Evolutionary conservation across 2,113 vertebrate genomes (phyloP), one percentile per base, ranked within the genome.

Genomic region (Romanogobio albipinnatus): DNA sequence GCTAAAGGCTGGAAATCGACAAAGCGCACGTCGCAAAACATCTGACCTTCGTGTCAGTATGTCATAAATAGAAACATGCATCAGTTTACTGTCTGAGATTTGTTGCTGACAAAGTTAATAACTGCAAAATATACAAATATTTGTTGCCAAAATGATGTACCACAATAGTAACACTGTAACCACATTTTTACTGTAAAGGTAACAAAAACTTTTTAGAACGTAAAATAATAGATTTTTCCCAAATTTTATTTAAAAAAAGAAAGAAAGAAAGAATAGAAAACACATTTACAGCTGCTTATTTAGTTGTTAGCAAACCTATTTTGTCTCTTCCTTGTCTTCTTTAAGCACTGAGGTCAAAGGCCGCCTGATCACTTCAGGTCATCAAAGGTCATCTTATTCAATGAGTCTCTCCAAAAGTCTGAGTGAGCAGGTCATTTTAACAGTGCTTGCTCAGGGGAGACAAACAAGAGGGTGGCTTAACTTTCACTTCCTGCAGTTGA

Each of bases 401-500:
- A 5, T 59, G 76, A 53, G 76, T 66, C 74, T 77, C 74, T 84
- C 59, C 43, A 66, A 84, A 77, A 24, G 29, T 80, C 62, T 79
- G 49, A 71, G 36, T 62, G 36, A 39, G 84, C 84, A 62, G 68
- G 66, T 85, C 66, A 64, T 79, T 85, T 81, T 56, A 73, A n/a
- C 64, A 71, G 76, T 59, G 84, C 76, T 43, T 66, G 51, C 75
- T 85, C 22, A 85, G 76, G 76, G 36, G n/a, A 80, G 84, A 81
- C 22, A 85, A 24, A 85, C 76, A 81, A 80, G 84, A 81, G 81
- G 29, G 11, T 17, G 81, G 81, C 66, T 82, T 82, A 82, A 58
- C 47, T 43, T 71, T 19, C 22, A 26, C 33, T 26, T 82, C 81
- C 81, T 82, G 81, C 79, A 58, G 49, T 39, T 68, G 45, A 68